Conservation (phyloP, 2,113 vertebrate species). For the Labrus mixtus region DNA sequence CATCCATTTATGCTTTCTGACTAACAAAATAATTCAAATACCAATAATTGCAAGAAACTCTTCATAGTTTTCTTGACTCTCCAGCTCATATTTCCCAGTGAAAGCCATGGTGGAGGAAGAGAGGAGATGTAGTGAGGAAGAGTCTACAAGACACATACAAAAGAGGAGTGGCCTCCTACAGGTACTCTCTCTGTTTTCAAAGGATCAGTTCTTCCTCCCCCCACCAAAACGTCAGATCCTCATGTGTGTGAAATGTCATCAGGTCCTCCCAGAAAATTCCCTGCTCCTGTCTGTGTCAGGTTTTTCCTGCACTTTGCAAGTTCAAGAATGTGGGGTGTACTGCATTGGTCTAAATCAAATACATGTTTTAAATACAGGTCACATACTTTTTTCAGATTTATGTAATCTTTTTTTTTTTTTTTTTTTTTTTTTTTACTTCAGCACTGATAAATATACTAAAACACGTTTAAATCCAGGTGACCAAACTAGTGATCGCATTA, state of each 20-base stretch:
- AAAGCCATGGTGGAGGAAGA: slow-evolving; percentile 83
- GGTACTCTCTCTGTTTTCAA: background rate
- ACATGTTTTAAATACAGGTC: background rate
- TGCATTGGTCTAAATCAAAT: background rate
- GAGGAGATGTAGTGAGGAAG: slow-evolving; percentile 3
- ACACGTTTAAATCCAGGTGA: background rate
- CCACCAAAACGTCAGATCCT: background rate
- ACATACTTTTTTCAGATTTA: background rate
- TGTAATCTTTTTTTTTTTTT: background rate
- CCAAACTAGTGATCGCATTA: no score
- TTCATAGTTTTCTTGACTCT: slow-evolving; percentile 88
- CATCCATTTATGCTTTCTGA: background rate
- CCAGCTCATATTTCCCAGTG: slow-evolving; percentile 86
- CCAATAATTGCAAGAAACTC: slow-evolving; percentile 84
- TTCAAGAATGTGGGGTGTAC: slow-evolving; percentile 22
- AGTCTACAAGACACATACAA: slow-evolving; percentile 25
- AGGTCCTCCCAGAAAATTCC: background rate
- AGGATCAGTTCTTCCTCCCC: slow-evolving; percentile 13
- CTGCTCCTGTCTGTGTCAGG: background rate
- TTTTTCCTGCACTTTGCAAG: slow-evolving; percentile 36
- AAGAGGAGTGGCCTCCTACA: slow-evolving; percentile 58
- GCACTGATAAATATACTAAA: background rate
- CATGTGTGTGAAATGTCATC: background rate
- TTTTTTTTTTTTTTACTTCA: no score
- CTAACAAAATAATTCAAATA: slow-evolving; percentile 34